Evolutionary conservation across 1,140 invertebrate genomes (phyloP), one percentile per base, ranked within the genome.

Genomic region (Papilio aristodemus): DNA sequence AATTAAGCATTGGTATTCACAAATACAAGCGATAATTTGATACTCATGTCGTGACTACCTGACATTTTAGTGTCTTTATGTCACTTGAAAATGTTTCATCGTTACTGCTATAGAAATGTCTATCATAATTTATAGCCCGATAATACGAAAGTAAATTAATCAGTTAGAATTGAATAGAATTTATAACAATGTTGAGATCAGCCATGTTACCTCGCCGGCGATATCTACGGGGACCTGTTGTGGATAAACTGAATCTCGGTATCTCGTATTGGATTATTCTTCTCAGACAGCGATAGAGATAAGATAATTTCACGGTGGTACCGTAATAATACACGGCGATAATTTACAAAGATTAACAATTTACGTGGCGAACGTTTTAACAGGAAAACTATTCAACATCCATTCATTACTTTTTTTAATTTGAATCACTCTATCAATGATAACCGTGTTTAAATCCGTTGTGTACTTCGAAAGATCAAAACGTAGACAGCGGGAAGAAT

Each of bases 261-360:
- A 82, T 82, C 76, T 74, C 32, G 43, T 59, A 71, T 76, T 68
- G 79, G 79, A 83, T 84, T 83, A 84, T 77, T 78, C 73, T 79
- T 70, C 68, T 67, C 75, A 86, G 81, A 86, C 76, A 86, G 80
- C 83, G 85, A 81, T 80, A 76, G 58, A 59, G 84, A 86, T 86
- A 84, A 86, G 83, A 82, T 85, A 80, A 68, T 68, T 68, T 17
- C 64, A 66, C 50, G 41, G 41, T 64, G 37, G 64, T 64, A 76
- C 70, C 70, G 72, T 70, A 73, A 67, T 68, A 69, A 74, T 71
- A 38, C 36, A 32, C 17, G n/a, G 6, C 10, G 19, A 54, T 54
- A 54, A 54, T 54, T 46, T 54, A 37, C 39, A 36, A 32, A 64
- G 13, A 32, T 22, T 70, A n/a, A 60, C 58, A 38, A 60, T 37